These are phyloP conservation scores for Arctocebus calabarensis DNA, from an alignment of 2,797 vertebrate genomes.

Conservation along the genomic window DNA sequence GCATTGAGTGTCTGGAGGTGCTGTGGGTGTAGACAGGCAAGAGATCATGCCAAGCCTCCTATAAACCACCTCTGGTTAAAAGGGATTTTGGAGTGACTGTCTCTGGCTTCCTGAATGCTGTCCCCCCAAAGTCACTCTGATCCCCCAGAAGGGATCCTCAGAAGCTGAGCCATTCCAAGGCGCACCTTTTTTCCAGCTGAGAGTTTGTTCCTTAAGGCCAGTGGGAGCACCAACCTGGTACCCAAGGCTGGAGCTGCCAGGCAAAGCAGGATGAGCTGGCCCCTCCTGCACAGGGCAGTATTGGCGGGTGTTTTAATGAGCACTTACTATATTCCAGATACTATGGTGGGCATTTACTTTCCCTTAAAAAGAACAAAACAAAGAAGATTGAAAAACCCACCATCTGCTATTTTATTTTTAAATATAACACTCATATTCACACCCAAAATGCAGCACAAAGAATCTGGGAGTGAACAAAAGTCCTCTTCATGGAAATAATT, in stretches of 20 bases:
- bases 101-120: not conserved
- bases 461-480: not conserved
- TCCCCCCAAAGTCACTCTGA: not conserved
- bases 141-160: not conserved
- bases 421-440: not conserved
- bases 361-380: not conserved
- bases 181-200: not conserved
- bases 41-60: not conserved
- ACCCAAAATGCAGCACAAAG: not conserved
- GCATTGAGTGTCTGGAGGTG: not conserved
- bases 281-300: not conserved
- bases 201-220: not conserved
- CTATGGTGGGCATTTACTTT: not conserved
- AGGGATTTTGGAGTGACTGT: not conserved
- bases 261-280: not conserved
- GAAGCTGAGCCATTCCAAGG: not conserved
- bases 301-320: not conserved
- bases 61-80: not conserved
- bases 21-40: not conserved
- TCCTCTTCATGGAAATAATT: slow-evolving; percentile 6
- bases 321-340: not conserved
- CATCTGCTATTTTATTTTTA: not conserved
- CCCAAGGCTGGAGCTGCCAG: too few relatives aligned
- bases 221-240: not conserved
- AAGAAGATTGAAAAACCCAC: not conserved